A percentile compares a stretch with the other conserved stretches of the same genome.
Conservation (phyloP, 2,797 vertebrate species). For the Pampus argenteus region DNA sequence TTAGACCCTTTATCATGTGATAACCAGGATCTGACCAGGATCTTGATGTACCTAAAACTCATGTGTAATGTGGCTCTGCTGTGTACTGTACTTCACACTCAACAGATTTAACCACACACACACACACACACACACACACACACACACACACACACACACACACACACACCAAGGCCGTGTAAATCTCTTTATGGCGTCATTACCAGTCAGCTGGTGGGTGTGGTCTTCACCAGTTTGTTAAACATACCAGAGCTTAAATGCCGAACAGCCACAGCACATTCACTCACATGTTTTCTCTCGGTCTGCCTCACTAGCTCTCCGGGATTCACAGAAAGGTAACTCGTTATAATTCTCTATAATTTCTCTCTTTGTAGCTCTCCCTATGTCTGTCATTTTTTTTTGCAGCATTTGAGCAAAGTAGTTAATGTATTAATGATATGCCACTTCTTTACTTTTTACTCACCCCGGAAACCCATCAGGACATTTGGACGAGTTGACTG, state of each 20-base stretch:
- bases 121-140: neutral
- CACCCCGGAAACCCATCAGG: no score
- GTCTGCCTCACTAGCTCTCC: constrained; percentile 13
- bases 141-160: constrained; percentile 8
- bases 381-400: neutral
- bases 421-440: no score
- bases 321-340: constrained; percentile 33
- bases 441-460: neutral
- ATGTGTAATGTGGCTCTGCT: no score
- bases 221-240: constrained; percentile 55
- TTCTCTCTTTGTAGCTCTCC: neutral
- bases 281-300: constrained; percentile 25
- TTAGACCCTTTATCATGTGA: no score
- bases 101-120: no score
- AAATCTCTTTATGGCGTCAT: constrained; percentile 41
- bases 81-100: no score
- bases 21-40: no score
- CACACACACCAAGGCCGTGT: constrained; percentile 32
- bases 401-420: neutral
- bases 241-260: constrained; percentile 68
- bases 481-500: neutral
- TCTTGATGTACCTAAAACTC: no score
- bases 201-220: constrained; percentile 62
- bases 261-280: constrained; percentile 38
- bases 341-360: neutral